A percentile compares a stretch with the other conserved stretches of the same genome.
Evolutionary conservation across 1,140 invertebrate genomes (phyloP).

Genomic region (Temnothorax longispinosus): DNA sequence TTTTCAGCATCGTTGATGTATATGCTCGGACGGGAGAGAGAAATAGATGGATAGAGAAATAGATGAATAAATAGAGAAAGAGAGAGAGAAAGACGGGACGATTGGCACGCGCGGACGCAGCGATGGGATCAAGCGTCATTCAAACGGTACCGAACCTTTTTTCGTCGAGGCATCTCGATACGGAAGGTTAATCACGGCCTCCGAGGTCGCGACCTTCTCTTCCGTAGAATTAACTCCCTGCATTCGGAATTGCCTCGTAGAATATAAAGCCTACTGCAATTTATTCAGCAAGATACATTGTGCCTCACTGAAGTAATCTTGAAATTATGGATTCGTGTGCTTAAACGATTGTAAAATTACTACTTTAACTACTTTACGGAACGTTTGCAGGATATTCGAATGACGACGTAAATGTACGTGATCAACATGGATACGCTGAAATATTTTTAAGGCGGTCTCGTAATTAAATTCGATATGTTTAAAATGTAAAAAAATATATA

Average conservation of each 20-base stretch:
- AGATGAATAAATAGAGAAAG: constrained; percentile 84
- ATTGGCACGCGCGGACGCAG: constrained; percentile 5
- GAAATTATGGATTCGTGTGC: not conserved
- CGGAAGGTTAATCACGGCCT: constrained; percentile 32
- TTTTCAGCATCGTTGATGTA: constrained; percentile 42
- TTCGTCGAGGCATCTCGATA: constrained; percentile 13
- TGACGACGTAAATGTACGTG: not conserved
- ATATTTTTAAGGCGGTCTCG: not conserved
- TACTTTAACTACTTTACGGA: no score
- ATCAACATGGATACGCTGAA: not conserved
- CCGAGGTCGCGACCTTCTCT: constrained; percentile 24
- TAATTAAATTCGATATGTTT: not conserved
- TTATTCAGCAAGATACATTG: constrained; percentile 15
- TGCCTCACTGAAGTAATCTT: constrained; percentile 1
- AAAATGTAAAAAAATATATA: not conserved
- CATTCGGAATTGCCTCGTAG: not conserved
- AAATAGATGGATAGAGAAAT: constrained; percentile 41
- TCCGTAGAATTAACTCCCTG: constrained; percentile 39
- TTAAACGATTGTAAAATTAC: constrained; percentile 11
- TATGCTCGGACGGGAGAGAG: constrained; percentile 73
- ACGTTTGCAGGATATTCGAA: not conserved
- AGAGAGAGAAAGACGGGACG: constrained; percentile 37
- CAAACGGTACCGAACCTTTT: constrained; percentile 40
- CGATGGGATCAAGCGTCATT: constrained; percentile 37
- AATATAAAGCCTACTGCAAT: not conserved